Base-by-base conservation (phyloP, 1,140 invertebrate species). In the Plutomurus gul region DNA sequence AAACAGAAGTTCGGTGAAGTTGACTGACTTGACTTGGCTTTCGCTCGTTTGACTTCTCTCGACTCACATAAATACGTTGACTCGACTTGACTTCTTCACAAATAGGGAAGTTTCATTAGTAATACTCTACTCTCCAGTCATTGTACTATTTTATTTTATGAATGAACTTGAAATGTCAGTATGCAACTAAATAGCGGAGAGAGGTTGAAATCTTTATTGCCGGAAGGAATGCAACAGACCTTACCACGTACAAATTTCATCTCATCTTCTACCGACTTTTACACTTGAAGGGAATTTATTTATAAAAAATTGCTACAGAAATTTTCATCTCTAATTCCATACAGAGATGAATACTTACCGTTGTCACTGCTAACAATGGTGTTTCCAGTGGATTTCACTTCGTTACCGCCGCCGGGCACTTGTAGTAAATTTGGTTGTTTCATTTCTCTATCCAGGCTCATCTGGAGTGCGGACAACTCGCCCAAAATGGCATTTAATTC, bases 401-500 rank as follows among this genome's bases (percentile, higher is more conserved):
- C 46, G 33, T 60, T 56, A 8, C 72, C 76, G 30, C 70, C 77
- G 7, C 40, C 72, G 33, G 77, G 81, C 3, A 82, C 81, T 79
- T 82, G 84, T 84, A 84, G 77, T 86, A 78, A 84, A 84, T 87
- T 82, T 91, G 90, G 85, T 33, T 36, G 65, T 51, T 80, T 49
- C 75, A 89, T 83, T 86, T 86, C 81, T 94, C 92, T 85, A 92
- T 95, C 84, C 92, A 92, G 47, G 91, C 80, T 83, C 77, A 81
- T 91, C 85, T 95, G 95, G 72, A 98, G 89, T 37, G 95, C 94
- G 86, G 94, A 96, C 36, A 99, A 88, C 87, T 98, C 96, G 30
- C 95, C 95, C 27, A 99, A 89, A 84, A 98, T 97, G 49, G 96
- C 95, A 87, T 98, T 96, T 85, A 98, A 88, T 87, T 98, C 96